Evolutionary conservation across 1,140 invertebrate species (phyloP), one percentile per base, ranked within the genome.

Genomic region (Elymnias hypermnestra): DNA sequence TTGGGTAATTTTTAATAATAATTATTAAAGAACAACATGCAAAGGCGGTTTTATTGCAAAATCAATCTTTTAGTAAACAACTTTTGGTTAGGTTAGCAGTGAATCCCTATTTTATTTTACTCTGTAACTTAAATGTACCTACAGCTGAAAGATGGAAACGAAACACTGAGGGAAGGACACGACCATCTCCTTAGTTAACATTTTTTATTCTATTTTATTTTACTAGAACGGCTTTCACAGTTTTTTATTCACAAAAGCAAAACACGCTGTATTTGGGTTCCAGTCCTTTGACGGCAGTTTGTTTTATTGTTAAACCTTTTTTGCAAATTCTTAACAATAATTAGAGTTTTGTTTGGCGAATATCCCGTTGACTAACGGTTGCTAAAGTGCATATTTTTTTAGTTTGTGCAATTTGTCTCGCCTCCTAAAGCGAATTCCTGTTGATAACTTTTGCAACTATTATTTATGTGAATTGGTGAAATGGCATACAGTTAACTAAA

Each of bases 201-300:
- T 67, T 72, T 75, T 72, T 72, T 72, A 72, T 62, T 36, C 56
- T 61, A 72, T 75, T 66, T 71, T 70, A 72, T 69, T 66, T 51
- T 50, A 69, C 58, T 48, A 56, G 56, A 65, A 77, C 66, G 63
- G 70, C 46, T 69, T 67, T 66, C 63, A 59, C 43, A 63, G 59
- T 61, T 66, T 67, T 65, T 53, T 53, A 57, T 57, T 57, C 59
- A 62, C 56, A 53, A 50, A 61, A 50, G 52, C 55, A 65, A 62
- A 57, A 41, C 29, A 28, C 41, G 38, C 38, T 40, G 25, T 51
- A 29, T 49, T 39, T 53, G 31, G 37, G 39, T 43, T 56, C 19
- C 14, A 25, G 12, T 40, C 10, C 47, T 40, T 50, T 40, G 35
- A 25, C 10, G 18, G 25, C 33, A 9, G 17, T 43, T 15, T 12